phyloP scores from a whole-genome alignment of 1,140 invertebrate genomes.

The Drosophila paulistorum region DNA sequence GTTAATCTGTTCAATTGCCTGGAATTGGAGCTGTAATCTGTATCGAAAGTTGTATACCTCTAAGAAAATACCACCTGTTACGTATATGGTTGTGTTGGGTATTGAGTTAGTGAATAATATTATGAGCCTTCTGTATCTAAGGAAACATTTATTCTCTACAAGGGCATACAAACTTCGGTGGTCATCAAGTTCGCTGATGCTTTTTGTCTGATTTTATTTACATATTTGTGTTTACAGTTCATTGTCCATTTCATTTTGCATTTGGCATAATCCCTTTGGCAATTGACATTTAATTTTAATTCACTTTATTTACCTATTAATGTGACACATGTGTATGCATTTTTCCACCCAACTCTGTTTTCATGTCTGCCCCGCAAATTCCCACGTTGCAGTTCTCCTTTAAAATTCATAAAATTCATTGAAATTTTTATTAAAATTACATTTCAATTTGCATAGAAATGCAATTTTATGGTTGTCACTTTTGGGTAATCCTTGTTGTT shows the following conservation, averaged over 20 bases:
- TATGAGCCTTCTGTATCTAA: too few relatives aligned
- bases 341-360: neutral
- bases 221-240: conserved; percentile 40
- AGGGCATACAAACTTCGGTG: neutral
- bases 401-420: neutral
- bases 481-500: conserved; percentile 10
- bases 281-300: conserved; percentile 59
- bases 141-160: neutral
- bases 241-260: conserved; percentile 19
- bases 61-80: too few relatives aligned
- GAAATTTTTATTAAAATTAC: conserved; percentile 30
- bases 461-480: conserved; percentile 31
- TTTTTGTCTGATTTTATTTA: conserved; percentile 53
- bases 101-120: too few relatives aligned
- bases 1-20: too few relatives aligned
- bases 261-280: conserved; percentile 9
- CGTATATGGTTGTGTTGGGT: too few relatives aligned
- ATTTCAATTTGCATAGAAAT: conserved; percentile 39
- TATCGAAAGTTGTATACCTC: too few relatives aligned
- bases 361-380: neutral
- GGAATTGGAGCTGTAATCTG: too few relatives aligned
- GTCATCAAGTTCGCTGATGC: neutral
- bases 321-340: conserved; percentile 23
- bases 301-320: conserved; percentile 38
- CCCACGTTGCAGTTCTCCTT: neutral